Conservation (phyloP, 1,140 invertebrate species). For the Papilio polyxenes region DNA sequence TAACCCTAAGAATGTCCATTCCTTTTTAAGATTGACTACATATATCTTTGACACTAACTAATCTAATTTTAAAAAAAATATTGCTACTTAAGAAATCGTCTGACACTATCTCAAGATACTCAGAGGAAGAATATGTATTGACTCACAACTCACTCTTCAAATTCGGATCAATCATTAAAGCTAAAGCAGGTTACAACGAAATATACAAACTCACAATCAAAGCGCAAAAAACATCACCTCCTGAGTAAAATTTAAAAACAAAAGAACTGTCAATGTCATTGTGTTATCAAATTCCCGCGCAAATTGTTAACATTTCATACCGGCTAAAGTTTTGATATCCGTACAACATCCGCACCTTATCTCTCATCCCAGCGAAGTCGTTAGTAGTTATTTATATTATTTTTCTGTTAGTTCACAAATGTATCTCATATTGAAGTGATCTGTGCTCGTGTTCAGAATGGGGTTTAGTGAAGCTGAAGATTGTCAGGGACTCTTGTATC, state of each 20-base stretch:
- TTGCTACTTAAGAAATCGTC: too few species aligned
- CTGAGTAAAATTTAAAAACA: not conserved
- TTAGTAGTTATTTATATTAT: constrained; percentile 17
- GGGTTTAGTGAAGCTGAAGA: constrained; percentile 47
- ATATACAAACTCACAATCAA: too few species aligned
- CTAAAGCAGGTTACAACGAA: too few species aligned
- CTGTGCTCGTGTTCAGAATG: constrained; percentile 43
- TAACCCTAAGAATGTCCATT: too few species aligned
- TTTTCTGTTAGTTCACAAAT: constrained; percentile 30
- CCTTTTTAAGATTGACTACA: too few species aligned
- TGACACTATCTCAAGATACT: too few species aligned
- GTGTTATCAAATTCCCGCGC: constrained; percentile 27
- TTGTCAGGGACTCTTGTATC: constrained; percentile 45
- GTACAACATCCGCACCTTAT: constrained; percentile 22
- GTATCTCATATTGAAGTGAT: constrained; percentile 16
- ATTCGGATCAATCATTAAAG: too few species aligned
- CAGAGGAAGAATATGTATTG: too few species aligned
- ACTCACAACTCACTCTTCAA: too few species aligned
- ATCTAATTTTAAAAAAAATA: too few species aligned
- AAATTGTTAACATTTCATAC: constrained; percentile 24
- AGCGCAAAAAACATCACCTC: too few species aligned
- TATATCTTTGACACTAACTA: too few species aligned
- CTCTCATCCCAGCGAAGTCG: constrained; percentile 23
- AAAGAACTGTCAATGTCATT: constrained; percentile 12
- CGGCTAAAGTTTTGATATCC: constrained; percentile 29